Base-by-base conservation (phyloP, 2,797 vertebrate genomes). In the Premnoplex brunnescens region DNA sequence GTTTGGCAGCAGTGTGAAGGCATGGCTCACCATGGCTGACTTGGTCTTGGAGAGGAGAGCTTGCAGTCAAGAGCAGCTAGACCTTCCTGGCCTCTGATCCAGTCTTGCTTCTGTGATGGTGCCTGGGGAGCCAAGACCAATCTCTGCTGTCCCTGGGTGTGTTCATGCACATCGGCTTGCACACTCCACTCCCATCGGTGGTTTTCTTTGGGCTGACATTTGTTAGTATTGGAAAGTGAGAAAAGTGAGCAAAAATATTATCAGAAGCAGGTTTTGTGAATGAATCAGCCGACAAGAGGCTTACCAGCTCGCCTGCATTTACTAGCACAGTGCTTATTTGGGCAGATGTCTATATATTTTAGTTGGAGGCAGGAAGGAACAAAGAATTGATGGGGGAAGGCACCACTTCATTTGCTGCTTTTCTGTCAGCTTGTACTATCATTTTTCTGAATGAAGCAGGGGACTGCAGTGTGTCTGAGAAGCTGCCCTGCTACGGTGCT, bases 211-310 rank as follows among this genome's bases (percentile, higher is more conserved):
- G 95, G 86, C 90, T 92, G 71, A 27, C 73, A 54, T 56, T 94
- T 95, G 90, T 96, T 97, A 94, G 88, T 64, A 28, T 96, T 96
- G 96, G 96, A 93, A 96, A 91, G 91, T 91, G 86, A 89, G 85
- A 96, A 93, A 94, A 95, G 88, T 90, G 94, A 95, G 81, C 5
- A 2, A 95, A 97, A 97, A 95, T 96, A 97, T 95, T 96, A 94
- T 96, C 96, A 94, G 95, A 96, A 96, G 96, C 91, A 95, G 96
- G 91, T 96, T 97, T 96, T 97, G 96, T 97, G 96, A 97, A 96
- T 97, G 95, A 97, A 96, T 96, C 96, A 97, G 95, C 94, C 6
- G 85, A 91, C 83, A 52, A 91, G 85, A 96, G 72, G 95, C 78
- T 96, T 96, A 97, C 95, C 94, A 95, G 93, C 93, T 95, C 0